phyloP scores from a whole-genome alignment of 2,113 vertebrate genomes.

The Damaliscus lunatus region DNA sequence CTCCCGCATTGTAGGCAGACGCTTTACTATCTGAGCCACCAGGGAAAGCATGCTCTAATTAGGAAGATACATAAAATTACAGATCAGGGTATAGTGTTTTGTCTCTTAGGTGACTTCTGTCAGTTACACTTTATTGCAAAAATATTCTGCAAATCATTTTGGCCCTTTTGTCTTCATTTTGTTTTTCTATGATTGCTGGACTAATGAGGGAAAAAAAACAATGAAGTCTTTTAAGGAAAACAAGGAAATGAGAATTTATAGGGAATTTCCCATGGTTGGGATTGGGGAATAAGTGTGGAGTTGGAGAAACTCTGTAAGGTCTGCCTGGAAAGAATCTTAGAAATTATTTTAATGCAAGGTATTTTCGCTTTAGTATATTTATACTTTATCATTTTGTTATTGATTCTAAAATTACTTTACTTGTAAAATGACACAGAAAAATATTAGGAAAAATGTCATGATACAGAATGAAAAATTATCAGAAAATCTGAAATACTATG shows the following conservation, averaged over 20 bases:
- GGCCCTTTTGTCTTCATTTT: background rate
- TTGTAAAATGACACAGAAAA: background rate
- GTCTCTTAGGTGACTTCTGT: background rate
- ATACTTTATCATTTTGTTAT: constrained; percentile 17
- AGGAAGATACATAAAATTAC: background rate
- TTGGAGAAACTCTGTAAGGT: background rate
- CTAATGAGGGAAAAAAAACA: background rate
- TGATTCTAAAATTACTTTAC: constrained; percentile 5
- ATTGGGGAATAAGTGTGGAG: background rate
- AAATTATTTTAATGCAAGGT: background rate
- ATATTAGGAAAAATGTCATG: background rate
- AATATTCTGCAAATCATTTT: background rate
- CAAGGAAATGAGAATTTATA: background rate
- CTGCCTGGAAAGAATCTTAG: background rate
- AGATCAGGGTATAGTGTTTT: background rate
- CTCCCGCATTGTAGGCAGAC: too few relatives aligned
- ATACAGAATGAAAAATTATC: constrained; percentile 5
- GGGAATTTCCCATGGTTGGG: background rate
- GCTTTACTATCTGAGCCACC: too few relatives aligned
- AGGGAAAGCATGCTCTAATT: background rate
- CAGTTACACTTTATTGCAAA: background rate
- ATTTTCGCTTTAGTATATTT: background rate
- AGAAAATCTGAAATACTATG: background rate
- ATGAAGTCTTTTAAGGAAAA: background rate
- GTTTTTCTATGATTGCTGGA: background rate